These are phyloP conservation scores for Flexamia atlantica DNA, from an alignment of 2,888 invertebrate genomes.

Conservation along the genomic window DNA sequence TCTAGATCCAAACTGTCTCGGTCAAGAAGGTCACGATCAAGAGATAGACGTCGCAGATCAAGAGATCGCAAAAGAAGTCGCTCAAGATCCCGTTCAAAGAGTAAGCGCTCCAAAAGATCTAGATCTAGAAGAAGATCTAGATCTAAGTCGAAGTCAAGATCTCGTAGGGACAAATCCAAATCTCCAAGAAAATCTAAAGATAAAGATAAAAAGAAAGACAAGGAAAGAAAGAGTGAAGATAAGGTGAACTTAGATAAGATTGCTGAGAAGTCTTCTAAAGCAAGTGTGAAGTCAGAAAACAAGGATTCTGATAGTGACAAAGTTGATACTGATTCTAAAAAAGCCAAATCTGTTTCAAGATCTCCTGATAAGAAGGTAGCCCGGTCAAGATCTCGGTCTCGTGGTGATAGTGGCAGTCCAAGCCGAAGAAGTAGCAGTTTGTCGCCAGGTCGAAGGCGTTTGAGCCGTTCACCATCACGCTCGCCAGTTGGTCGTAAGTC, in stretches of 20 bases:
- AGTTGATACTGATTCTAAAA: conserved; percentile 61
- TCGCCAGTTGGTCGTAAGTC: conserved; percentile 73
- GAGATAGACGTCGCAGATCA: conserved; percentile 73
- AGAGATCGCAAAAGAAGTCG: conserved; percentile 65
- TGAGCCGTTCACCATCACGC: conserved; percentile 70
- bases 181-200: conserved; percentile 63
- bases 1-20: conserved; percentile 81
- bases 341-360: conserved; percentile 63
- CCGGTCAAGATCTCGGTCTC: conserved; percentile 73
- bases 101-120: conserved; percentile 71
- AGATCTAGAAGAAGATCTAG: conserved; percentile 73
- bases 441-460: conserved; percentile 67
- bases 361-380: conserved; percentile 69
- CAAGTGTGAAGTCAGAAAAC: conserved; percentile 38
- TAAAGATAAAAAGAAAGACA: conserved; percentile 61
- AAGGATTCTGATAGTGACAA: conserved; percentile 63
- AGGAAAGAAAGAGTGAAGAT: conserved; percentile 62
- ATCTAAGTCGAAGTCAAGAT: conserved; percentile 75
- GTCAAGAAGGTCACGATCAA: conserved; percentile 74
- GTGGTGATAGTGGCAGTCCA: conserved; percentile 72
- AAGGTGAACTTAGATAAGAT: conserved; percentile 34
- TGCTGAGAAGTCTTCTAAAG: conserved; percentile 54
- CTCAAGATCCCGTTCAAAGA: conserved; percentile 69
- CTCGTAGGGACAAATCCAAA: conserved; percentile 68
- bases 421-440: conserved; percentile 66